A percentile compares a stretch with the other conserved stretches of the same genome.
Conservation (phyloP, 1,140 invertebrate species). For the Rhysida immarginata region DNA sequence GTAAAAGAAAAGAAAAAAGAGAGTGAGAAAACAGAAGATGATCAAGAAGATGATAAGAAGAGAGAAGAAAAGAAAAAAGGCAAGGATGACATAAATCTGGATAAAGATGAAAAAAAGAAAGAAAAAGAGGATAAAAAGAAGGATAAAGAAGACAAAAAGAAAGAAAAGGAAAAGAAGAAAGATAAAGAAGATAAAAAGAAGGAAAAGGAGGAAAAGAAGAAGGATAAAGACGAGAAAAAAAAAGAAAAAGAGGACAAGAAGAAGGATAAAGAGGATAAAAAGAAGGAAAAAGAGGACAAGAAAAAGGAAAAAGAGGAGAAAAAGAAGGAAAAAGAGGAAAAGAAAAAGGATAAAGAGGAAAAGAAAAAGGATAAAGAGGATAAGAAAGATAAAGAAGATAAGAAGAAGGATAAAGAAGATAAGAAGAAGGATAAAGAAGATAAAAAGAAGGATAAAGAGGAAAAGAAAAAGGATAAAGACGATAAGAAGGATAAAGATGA, state of each 20-base stretch:
- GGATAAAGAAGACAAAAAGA: constrained; percentile 7
- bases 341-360: background rate
- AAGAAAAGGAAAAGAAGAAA: constrained; percentile 12
- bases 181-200: constrained; percentile 8
- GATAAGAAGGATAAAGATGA: constrained; percentile 9
- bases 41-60: constrained; percentile 7
- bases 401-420: constrained; percentile 6
- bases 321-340: constrained; percentile 5
- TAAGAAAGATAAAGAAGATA: constrained; percentile 9
- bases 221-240: constrained; percentile 9
- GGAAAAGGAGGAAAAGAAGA: constrained; percentile 9
- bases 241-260: constrained; percentile 13
- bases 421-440: constrained; percentile 9
- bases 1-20: background rate
- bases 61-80: background rate
- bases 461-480: constrained; percentile 8
- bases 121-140: constrained; percentile 6
- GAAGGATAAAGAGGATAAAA: constrained; percentile 6
- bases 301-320: background rate
- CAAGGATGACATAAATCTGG: background rate
- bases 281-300: background rate
- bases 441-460: constrained; percentile 12
- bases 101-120: constrained; percentile 11
- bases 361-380: constrained; percentile 2
- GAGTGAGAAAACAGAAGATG: background rate